Evolutionary conservation across 2,888 invertebrate genomes (phyloP), one percentile per base, ranked within the genome.

Genomic region (Synergus laeviventris): DNA sequence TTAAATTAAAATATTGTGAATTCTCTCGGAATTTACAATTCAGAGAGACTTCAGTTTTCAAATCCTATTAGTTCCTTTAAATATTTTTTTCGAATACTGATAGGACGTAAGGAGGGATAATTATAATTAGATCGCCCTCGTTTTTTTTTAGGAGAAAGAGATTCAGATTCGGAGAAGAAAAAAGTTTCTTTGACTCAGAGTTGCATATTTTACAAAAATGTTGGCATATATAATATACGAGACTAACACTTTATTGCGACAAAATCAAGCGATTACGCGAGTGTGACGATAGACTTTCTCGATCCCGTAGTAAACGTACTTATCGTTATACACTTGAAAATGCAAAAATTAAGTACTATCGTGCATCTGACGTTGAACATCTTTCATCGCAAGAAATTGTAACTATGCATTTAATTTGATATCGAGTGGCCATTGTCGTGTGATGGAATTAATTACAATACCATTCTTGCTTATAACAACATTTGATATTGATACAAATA

Each of bases 401-500:
- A 62, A 62, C 38, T 62, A 14, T 18, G 18, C n/a, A 56, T 56
- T 56, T 56, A 2, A 59, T 18, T 5, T 24, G 56, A 24, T 24
- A 59, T 24, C 56, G 21, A 59, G 24, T 59, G 56, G 21, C 56
- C 18, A 24, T 56, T 12, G 56, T 59, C 56, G 21, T 62, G n/a
- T 36, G 36, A 62, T 62, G 62, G 62, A 62, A 62, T 38, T 7
- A 36, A 36, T 62, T 11, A 62, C 62, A 62, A 62, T 59, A 59
- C 56, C 56, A 24, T 59, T 59, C 56, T 59, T 59, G 56, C 56
- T 59, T 59, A 59, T 24, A 59, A 59, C 12, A 59, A 59, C 24
- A 11, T 24, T 79, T 74, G 56, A 66, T 75, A 79, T 75, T 74
- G 54, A 77, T 77, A 77, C 75, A 79, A 79, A 79, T 79, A 79